Evolutionary conservation across 1,140 invertebrate genomes (phyloP).

Genomic region (Dendroctonus valens): DNA sequence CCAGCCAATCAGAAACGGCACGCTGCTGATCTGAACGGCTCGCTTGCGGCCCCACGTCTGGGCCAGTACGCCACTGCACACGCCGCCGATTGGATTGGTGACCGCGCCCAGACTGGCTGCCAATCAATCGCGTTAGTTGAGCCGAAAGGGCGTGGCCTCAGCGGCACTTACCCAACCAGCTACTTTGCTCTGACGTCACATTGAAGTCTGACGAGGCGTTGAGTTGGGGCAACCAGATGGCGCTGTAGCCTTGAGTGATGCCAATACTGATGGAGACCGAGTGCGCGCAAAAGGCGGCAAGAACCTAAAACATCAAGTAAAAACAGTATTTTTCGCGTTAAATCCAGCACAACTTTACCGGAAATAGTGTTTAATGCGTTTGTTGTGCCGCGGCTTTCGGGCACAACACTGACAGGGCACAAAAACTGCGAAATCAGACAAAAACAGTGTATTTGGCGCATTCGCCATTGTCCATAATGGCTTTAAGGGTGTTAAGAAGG

Average conservation of each 20-base stretch:
- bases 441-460: neutral
- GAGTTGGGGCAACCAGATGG: constrained; percentile 69
- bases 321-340: neutral
- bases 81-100: constrained; percentile 69
- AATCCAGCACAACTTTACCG: too few species aligned
- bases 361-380: too few species aligned
- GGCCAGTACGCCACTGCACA: constrained; percentile 65
- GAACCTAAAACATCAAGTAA: constrained; percentile 61
- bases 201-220: constrained; percentile 47
- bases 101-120: constrained; percentile 68
- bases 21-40: constrained; percentile 67
- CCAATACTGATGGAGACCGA: constrained; percentile 73
- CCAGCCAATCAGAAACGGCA: constrained; percentile 77
- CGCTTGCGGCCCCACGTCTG: constrained; percentile 69
- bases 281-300: constrained; percentile 68
- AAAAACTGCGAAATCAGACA: too few species aligned
- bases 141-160: too few species aligned
- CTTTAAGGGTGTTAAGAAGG: too few species aligned
- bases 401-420: too few species aligned
- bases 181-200: constrained; percentile 60
- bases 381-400: too few species aligned
- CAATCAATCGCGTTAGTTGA: constrained; percentile 34
- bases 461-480: neutral
- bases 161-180: constrained; percentile 66
- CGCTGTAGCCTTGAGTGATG: constrained; percentile 72